Base-by-base conservation (phyloP, 2,113 vertebrate species). In the Tautogolabrus adspersus region DNA sequence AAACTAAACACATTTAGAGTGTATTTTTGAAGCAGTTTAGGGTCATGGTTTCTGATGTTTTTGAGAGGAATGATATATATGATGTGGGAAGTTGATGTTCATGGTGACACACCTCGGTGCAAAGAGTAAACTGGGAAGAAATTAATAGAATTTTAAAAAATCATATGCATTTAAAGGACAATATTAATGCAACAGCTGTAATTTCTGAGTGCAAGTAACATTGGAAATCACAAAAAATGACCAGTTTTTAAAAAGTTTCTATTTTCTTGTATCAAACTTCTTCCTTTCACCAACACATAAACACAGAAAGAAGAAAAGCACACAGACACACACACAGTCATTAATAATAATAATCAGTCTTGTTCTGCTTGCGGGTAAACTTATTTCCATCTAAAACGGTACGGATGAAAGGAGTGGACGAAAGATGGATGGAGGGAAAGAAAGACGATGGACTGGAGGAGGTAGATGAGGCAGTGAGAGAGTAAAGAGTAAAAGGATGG, bases 311-410 rank as follows among this genome's bases (percentile, higher is more conserved):
- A 10, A 3, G 10, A 40, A 40, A 8, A 40, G 38, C 77, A 26
- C 55, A n/a, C 38, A 38, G 6, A n/a, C n/a, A n/a, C 62, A 46
- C 42, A 66, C 64, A 60, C 5, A 47, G 65, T 64, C 61, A 83
- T 79, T 75, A 77, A 77, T 78, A 74, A 73, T 22, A 72, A 71
- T 77, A 57, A 77, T 75, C 37, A 71, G 52, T 4, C 0, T 61
- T 64, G 26, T 72, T 75, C 63, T 78, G 80, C 80, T 83, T 37
- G 57, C 57, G n/a, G 54, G 66, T 61, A 16, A 83, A 77, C 52
- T 56, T 51, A 77, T 77, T 81, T 75, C 52, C 76, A 82, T 82
- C 52, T 67, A 51, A 74, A 80, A 76, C 64, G 72, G 60, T 57
- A 70, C 21, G 64, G 69, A 75, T 75, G 77, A 64, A 61, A 56